A percentile compares a stretch with the other conserved stretches of the same genome.
Conservation (phyloP, 1,140 invertebrate species). For the Pararge aegeria region DNA sequence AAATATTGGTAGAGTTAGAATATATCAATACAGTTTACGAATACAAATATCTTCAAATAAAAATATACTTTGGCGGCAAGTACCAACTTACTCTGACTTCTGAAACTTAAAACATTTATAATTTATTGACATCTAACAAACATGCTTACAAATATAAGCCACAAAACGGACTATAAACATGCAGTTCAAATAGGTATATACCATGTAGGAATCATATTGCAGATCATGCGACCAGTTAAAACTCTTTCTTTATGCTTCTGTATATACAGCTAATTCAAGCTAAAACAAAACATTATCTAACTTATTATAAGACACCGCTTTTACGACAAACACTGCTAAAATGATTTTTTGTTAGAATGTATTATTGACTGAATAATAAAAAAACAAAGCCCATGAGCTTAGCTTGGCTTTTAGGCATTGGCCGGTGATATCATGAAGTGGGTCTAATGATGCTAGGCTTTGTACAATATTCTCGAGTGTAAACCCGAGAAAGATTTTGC, state of each 20-base stretch:
- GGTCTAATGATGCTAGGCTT: slow-evolving; percentile 10
- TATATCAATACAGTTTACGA: too few relatives aligned
- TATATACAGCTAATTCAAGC: background rate
- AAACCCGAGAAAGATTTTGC: slow-evolving; percentile 6
- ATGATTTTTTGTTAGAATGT: background rate
- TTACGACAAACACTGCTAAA: background rate
- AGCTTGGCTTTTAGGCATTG: slow-evolving; percentile 6
- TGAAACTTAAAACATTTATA: background rate
- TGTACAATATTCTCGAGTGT: slow-evolving; percentile 17
- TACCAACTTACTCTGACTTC: background rate
- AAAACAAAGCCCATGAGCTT: background rate
- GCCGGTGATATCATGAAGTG: background rate
- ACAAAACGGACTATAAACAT: background rate
- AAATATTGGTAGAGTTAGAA: background rate
- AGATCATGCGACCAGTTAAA: background rate
- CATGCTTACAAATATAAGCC: background rate
- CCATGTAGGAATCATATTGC: background rate
- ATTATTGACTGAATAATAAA: too few relatives aligned
- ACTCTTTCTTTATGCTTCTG: background rate
- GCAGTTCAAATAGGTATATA: background rate
- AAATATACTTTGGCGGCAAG: too few relatives aligned
- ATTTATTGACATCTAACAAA: background rate
- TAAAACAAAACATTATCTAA: background rate
- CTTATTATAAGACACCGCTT: background rate
- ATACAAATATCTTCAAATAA: too few relatives aligned